A percentile compares a stretch with the other conserved stretches of the same genome.
These are phyloP conservation scores for Macrophya alboannulata DNA, from an alignment of 2,888 invertebrate genomes.

Conservation along the genomic window DNA sequence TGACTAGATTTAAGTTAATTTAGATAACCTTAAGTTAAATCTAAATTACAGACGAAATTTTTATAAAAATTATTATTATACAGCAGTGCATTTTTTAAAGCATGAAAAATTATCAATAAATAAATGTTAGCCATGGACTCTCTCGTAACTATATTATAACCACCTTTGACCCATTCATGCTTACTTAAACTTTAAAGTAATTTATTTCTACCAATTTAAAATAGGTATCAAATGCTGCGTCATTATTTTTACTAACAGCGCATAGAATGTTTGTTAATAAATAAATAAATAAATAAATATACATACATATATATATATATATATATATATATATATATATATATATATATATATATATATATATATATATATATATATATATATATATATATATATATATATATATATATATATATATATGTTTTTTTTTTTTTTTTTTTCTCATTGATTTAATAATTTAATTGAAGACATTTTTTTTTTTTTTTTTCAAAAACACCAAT, in stretches of 20 bases:
- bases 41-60: slow-evolving; percentile 56
- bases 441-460: background rate
- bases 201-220: slow-evolving; percentile 58
- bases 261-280: background rate
- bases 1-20: slow-evolving; percentile 51
- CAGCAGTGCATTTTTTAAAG: slow-evolving; percentile 68
- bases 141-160: background rate
- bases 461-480: background rate
- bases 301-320: background rate
- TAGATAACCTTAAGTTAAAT: slow-evolving; percentile 58
- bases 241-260: background rate
- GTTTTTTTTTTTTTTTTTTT: background rate
- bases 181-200: slow-evolving; percentile 54
- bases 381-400: too few species aligned
- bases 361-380: background rate
- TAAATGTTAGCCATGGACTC: slow-evolving; percentile 50
- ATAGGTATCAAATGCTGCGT: background rate
- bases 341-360: background rate
- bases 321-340: background rate
- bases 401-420: background rate
- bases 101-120: slow-evolving; percentile 66
- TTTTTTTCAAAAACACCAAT: background rate
- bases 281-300: background rate
- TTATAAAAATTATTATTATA: slow-evolving; percentile 59
- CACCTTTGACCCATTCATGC: slow-evolving; percentile 21